Evolutionary conservation across 35 echinoderm and acorn worm species (phyloP), one percentile per base, ranked within the genome.

Genomic region (Heliocidaris tuberculata): DNA sequence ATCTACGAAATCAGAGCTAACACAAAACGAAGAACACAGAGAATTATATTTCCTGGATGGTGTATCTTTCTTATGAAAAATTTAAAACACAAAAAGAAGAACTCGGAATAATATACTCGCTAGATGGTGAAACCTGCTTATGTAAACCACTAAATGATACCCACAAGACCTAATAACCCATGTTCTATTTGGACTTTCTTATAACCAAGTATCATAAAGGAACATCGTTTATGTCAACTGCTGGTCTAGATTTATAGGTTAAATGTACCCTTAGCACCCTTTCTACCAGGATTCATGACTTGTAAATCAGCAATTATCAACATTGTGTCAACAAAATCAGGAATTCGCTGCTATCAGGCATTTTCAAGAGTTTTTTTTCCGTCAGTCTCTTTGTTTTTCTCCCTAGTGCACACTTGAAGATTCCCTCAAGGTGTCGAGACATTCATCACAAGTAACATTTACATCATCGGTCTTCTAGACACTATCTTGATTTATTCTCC

Each of bases 291-390:
- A 19, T 78, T 78, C 65, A 78, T 78, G 65, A 78, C 65, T 78
- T 78, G 65, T 78, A 78, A 78, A 78, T 78, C 65, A 78, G 21
- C 65, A 78, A 78, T 78, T 78, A 78, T 78, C 65, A 78, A 24
- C 65, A 24, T 24, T 78, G 65, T 78, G 65, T 78, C 65, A 78
- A 78, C 65, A 78, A n/a, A 78, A 78, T 78, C 19, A 78, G 27
- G 27, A 78, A 56, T 15, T 56, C 65, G 27, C 65, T n/a, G 0
- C 65, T 78, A 78, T 78, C 21, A 19, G 65, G 65, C 65, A 78
- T 78, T 78, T 78, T 78, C 65, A 78, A 78, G 65, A 78, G 65
- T 78, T 78, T 78, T 78, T 60, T 60, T 60, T 78, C 7, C 5
- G 7, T 27, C 65, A 6, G 24, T 78, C 65, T 7, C 21, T 78